Evolutionary conservation across 2,113 vertebrate species (phyloP).

Genomic region (Scortum barcoo): DNA sequence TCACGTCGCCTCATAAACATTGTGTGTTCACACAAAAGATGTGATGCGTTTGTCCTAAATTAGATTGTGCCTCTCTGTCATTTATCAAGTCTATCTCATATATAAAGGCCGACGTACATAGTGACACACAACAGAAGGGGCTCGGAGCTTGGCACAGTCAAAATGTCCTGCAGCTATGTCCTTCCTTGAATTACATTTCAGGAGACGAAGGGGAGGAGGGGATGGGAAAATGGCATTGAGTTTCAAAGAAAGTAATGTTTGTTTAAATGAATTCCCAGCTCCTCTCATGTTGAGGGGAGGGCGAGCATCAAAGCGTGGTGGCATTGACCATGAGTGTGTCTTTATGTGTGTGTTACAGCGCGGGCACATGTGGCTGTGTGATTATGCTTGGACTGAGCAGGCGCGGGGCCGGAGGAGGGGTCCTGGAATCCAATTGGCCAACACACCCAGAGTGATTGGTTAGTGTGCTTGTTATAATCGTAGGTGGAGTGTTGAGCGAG

Average conservation of each 20-base stretch:
- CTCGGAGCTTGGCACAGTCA: neutral
- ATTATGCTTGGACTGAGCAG: slow-evolving; percentile 20
- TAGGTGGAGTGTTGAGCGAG: neutral
- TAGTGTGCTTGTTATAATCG: neutral
- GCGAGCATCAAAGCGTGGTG: slow-evolving; percentile 55
- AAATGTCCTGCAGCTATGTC: slow-evolving; percentile 66
- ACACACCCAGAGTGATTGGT: neutral
- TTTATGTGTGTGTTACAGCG: neutral
- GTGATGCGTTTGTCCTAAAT: slow-evolving; percentile 74
- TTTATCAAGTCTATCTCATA: slow-evolving; percentile 73
- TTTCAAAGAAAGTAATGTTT: slow-evolving; percentile 64
- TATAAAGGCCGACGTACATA: slow-evolving; percentile 48
- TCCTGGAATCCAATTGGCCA: neutral
- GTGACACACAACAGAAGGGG: slow-evolving; percentile 33
- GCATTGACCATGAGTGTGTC: neutral
- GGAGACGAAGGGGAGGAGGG: slow-evolving; percentile 6
- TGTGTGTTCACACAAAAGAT: slow-evolving; percentile 73
- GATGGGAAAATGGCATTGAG: slow-evolving; percentile 2
- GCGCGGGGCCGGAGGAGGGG: neutral
- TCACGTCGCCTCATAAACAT: slow-evolving; percentile 78
- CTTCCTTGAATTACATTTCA: slow-evolving; percentile 64
- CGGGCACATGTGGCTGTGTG: neutral
- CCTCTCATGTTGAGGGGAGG: slow-evolving; percentile 18
- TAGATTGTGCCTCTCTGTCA: slow-evolving; percentile 72
- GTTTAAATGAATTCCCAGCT: slow-evolving; percentile 61